Base-by-base conservation (phyloP, 2,113 vertebrate genomes). In the Actenoides hombroni region DNA sequence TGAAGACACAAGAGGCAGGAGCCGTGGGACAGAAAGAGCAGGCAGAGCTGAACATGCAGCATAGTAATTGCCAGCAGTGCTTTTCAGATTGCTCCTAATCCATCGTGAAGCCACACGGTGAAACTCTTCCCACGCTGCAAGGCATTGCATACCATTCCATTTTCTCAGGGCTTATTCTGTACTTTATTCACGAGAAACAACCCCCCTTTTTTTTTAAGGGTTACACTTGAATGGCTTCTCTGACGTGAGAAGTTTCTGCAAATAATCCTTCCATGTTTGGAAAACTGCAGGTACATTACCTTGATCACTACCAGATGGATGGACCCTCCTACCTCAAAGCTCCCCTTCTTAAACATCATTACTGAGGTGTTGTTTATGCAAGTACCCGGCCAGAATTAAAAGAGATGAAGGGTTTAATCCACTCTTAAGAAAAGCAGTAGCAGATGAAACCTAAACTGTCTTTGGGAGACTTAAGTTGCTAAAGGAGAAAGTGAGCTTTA, bases 291-390 rank as follows among this genome's bases (percentile, higher is more conserved):
- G 49, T 51, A 60, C 20, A 1, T 98, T 99, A 99, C 99, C 98
- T 99, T 99, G 94, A 99, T 99, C 44, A 99, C 98, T 54, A 99
- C 99, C 0, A 99, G 99, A 85, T 99, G 97, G 71, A 99, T 99
- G 6, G 98, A 99, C 20, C 98, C 99, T 98, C 99, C 99, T 8
- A 99, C 99, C 94, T 99, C 99, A 98, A 99, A 99, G 96, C 99
- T 99, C 93, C 99, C 99, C 84, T 99, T 99, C 97, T 99, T 99
- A 88, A 99, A 99, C 99, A 99, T 99, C 99, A 99, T 99, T 85
- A 99, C 99, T 0, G 99, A 99, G 5, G 99, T 99, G 97, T 99
- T 99, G 89, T 99, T 99, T 97, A 99, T 97, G 91, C 99, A 99
- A 65, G 99, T 99, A 94, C 99, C 99, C 99, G 90, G 51, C 42